Conservation (phyloP, 2,797 vertebrate genomes). For the Capromys pilorides region DNA sequence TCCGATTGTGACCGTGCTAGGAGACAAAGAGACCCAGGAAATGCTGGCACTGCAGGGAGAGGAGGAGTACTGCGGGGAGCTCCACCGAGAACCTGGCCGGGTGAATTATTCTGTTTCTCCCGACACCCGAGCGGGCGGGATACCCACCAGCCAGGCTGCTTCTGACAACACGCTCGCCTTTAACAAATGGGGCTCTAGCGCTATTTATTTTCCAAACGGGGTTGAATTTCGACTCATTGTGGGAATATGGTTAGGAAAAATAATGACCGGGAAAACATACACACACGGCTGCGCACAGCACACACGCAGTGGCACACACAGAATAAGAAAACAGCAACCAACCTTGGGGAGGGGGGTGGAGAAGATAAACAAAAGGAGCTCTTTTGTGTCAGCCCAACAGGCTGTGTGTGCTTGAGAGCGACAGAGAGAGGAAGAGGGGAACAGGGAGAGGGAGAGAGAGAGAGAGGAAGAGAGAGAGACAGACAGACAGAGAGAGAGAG, state of each 20-base stretch:
- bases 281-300: neutral
- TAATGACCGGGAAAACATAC: slow-evolving; percentile 35
- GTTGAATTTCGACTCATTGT: slow-evolving; percentile 42
- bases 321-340: slow-evolving; percentile 9
- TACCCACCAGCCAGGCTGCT: neutral
- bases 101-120: neutral
- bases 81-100: fast-evolving
- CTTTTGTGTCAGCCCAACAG: neutral
- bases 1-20: neutral
- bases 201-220: neutral
- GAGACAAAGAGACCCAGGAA: neutral
- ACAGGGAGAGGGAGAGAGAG: no score
- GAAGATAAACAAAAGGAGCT: slow-evolving; percentile 29
- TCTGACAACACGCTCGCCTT: neutral
- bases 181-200: slow-evolving; percentile 8
- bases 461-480: no score
- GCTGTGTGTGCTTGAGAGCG: fast-evolving
- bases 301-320: neutral
- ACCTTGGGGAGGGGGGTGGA: neutral
- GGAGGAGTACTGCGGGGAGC: fast-evolving
- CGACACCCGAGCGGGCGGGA: neutral
- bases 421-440: no score
- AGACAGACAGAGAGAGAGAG: no score
- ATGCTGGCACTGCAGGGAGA: fast-evolving
- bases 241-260: slow-evolving; percentile 65